Base-by-base conservation (phyloP, 2,888 invertebrate genomes). In the Nematopogon swammerdamellus region DNA sequence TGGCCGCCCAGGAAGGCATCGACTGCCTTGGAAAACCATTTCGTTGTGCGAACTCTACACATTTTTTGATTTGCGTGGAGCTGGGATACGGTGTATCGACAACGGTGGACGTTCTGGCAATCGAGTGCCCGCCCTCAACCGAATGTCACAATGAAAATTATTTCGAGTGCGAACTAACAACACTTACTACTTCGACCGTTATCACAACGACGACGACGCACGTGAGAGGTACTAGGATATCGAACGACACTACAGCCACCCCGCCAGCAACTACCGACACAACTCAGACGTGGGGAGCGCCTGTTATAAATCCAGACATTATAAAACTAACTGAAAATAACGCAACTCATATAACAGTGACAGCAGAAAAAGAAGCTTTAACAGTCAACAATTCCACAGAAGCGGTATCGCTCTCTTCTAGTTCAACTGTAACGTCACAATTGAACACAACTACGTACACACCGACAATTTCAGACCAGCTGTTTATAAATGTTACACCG, bases 21-120 rank as follows among this genome's bases (percentile, higher is more conserved):
- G 68, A 76, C 61, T 82, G 82, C 60, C 56, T 64, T 55, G 76
- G 74, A 52, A 80, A 70, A 62, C 64, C 73, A 45, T 81, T 81
- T 57, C 67, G 72, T 55, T 82, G 82, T 55, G 58, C 72, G 44
- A 72, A 76, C 57, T 62, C 71, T 50, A 74, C 76, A 48, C 74
- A 74, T 60, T 82, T 81, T 55, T 69, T 72, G 63, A 73, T 80
- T 58, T 82, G 82, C 57, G 75, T 79, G 43, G 75, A 79, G 55
- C 60, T 74, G 43, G 79, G 77, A 18, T 64, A 63, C 30, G 75
- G 75, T 44, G 55, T 71, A 11, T 73, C 73, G 10, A 64, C 61
- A 44, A 72, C 79, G 2, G 64, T 77, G 14, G 77, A 74, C 49
- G 65, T 70, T 54, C 67, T 70, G 53, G 51, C 70, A 3, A 68